Evolutionary conservation across 1,140 invertebrate genomes (phyloP).

Genomic region (Zaprionus ghesquierei): DNA sequence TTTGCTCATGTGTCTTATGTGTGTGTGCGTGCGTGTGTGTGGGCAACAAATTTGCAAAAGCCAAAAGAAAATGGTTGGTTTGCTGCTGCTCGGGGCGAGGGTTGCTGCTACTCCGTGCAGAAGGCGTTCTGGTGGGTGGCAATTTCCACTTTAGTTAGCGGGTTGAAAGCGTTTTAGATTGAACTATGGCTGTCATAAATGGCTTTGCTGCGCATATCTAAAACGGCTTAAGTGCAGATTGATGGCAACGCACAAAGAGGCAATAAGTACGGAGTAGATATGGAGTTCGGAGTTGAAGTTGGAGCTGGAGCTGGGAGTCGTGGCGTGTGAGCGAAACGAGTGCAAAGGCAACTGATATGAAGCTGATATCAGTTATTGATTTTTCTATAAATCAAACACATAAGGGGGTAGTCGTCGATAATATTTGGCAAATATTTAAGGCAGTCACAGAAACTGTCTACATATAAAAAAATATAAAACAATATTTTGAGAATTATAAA

Average conservation of each 20-base stretch:
- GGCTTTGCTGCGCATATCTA: conserved; percentile 50
- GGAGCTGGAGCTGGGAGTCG: not conserved
- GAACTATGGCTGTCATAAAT: conserved; percentile 65
- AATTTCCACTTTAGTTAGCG: conserved; percentile 73
- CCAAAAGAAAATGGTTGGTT: conserved; percentile 73
- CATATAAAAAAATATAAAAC: too few species aligned
- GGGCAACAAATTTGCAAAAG: conserved; percentile 58
- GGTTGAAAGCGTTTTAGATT: conserved; percentile 74
- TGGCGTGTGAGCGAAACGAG: not conserved
- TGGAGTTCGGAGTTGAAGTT: not conserved
- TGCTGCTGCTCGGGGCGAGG: not conserved
- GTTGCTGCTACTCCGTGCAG: not conserved
- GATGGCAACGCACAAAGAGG: conserved; percentile 30
- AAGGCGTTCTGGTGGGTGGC: conserved; percentile 47
- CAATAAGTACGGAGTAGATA: conserved; percentile 6
- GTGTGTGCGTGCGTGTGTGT: conserved; percentile 17
- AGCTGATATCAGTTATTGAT: not conserved
- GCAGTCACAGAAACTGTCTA: too few species aligned
- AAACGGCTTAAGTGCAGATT: conserved; percentile 52
- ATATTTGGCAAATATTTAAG: not conserved
- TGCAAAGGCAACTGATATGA: not conserved
- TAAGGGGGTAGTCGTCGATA: too few species aligned
- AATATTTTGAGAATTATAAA: too few species aligned
- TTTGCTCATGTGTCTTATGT: conserved; percentile 64
- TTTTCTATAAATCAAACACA: not conserved